Percentiles rank a stretch among this genome's conserved stretches.
Evolutionary conservation across 2,797 vertebrate genomes (phyloP).

Genomic region (Tamandua tetradactyla): DNA sequence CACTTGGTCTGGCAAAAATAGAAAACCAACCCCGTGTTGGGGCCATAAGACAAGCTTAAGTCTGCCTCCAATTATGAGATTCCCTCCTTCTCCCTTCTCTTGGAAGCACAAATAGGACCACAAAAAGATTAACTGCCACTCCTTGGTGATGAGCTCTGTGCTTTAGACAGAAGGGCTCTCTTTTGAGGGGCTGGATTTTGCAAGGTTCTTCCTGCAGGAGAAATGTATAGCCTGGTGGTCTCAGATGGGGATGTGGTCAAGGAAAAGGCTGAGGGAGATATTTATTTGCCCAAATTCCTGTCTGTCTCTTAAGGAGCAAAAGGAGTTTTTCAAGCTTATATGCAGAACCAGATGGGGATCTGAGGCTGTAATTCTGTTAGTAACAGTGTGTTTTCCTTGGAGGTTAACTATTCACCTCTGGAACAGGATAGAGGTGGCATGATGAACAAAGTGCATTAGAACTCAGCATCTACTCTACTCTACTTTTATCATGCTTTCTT

Average conservation of each 20-base stretch:
- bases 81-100: too few relatives aligned
- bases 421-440: not conserved
- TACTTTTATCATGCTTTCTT: not conserved
- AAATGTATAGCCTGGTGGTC: not conserved
- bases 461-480: not conserved
- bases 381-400: not conserved
- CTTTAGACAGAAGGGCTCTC: not conserved
- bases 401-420: not conserved
- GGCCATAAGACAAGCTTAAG: not conserved
- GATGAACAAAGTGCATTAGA: not conserved
- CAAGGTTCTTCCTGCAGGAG: not conserved
- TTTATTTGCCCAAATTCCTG: not conserved
- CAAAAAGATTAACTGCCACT: not conserved
- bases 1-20: not conserved
- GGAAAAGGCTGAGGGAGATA: not conserved
- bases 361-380: not conserved
- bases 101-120: not conserved
- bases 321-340: not conserved
- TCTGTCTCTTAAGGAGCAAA: not conserved
- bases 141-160: not conserved
- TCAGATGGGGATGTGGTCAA: not conserved
- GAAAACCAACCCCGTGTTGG: not conserved
- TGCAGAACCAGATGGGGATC: not conserved
- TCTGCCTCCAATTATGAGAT: not conserved
- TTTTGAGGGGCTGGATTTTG: not conserved